Conservation (phyloP, 35 echinoderm and acorn worm genomes). For the Ptychodera flava region DNA sequence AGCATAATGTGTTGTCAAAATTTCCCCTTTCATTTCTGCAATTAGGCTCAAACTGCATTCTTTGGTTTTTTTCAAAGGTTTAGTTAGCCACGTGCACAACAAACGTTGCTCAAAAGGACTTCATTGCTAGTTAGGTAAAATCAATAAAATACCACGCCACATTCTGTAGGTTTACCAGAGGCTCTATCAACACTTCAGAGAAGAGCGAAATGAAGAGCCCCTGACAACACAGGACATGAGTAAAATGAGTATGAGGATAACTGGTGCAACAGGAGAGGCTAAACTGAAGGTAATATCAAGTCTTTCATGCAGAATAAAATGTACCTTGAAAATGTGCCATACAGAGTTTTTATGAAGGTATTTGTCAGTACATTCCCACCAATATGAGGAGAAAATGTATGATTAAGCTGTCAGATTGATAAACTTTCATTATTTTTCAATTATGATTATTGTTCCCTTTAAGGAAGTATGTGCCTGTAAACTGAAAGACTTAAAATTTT, state of each 20-base stretch:
- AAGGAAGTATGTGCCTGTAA: background rate
- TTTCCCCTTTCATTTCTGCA: no score
- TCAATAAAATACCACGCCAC: no score
- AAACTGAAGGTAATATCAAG: constrained; percentile 73
- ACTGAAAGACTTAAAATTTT: no score
- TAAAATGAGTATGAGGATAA: constrained; percentile 80
- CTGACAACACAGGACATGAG: constrained; percentile 78
- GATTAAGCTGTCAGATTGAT: background rate
- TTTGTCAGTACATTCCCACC: background rate
- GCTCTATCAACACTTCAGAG: constrained; percentile 71
- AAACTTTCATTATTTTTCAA: background rate
- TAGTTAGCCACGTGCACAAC: no score
- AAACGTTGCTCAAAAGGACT: no score
- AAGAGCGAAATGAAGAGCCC: constrained; percentile 18
- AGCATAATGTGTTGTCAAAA: no score
- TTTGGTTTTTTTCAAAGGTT: no score
- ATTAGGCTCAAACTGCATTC: no score
- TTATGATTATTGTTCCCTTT: background rate
- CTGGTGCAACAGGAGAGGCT: constrained; percentile 85
- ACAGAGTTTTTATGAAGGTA: background rate
- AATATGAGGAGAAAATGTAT: no score
- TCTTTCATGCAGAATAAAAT: background rate
- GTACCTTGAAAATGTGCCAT: background rate
- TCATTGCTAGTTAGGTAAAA: no score
- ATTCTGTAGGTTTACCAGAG: constrained; percentile 76